These are phyloP conservation scores for Calephelis virginiensis DNA, from an alignment of 1,140 invertebrate genomes.

Conservation along the genomic window DNA sequence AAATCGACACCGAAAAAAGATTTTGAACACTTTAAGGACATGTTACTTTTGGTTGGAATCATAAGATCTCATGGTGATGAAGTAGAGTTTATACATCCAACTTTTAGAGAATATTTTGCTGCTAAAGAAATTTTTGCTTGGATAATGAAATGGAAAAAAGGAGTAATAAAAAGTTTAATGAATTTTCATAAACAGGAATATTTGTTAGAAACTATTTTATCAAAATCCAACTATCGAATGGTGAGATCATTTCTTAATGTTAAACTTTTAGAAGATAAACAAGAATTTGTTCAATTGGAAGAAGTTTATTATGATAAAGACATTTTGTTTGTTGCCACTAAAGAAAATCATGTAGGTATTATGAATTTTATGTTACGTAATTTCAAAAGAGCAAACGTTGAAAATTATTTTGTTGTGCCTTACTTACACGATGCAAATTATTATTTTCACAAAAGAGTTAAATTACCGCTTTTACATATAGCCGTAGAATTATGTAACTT, in stretches of 20 bases:
- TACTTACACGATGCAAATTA: too few relatives aligned
- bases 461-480: not conserved
- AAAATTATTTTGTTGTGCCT: not conserved
- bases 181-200: slow-evolving; percentile 6
- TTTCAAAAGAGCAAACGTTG: not conserved
- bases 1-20: not conserved
- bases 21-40: not conserved
- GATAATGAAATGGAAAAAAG: not conserved
- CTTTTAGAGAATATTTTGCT: slow-evolving; percentile 4
- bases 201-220: not conserved
- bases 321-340: not conserved
- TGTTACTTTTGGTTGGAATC: not conserved
- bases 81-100: not conserved
- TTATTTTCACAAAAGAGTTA: too few relatives aligned
- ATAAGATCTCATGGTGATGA: not conserved
- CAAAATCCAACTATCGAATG: not conserved
- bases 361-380: not conserved
- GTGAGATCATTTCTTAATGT: not conserved
- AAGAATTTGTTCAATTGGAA: not conserved
- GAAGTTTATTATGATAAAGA: slow-evolving; percentile 4
- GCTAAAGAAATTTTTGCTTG: not conserved
- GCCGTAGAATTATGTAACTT: not conserved
- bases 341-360: not conserved
- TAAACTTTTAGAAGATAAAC: not conserved
- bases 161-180: not conserved